Percentiles rank a stretch among this genome's conserved stretches.
Evolutionary conservation across 1,140 invertebrate species (phyloP).

Genomic region (Drosophila pseudoananassae): DNA sequence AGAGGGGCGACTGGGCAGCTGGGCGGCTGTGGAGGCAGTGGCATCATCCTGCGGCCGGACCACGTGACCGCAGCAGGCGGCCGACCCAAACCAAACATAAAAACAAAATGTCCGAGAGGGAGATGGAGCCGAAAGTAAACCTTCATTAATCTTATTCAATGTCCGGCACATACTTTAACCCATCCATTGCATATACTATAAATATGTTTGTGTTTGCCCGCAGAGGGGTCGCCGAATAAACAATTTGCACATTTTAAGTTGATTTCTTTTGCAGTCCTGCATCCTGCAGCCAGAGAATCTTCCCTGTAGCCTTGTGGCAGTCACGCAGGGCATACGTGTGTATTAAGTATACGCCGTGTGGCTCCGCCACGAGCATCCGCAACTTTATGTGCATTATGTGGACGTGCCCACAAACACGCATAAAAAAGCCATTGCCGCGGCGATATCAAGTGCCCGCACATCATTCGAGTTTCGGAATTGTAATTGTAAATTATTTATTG

Average conservation of each 20-base stretch:
- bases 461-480: constrained; percentile 38
- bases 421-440: constrained; percentile 32
- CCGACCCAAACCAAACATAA: constrained; percentile 55
- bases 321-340: constrained; percentile 72
- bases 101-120: constrained; percentile 24
- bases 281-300: constrained; percentile 7
- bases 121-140: constrained; percentile 59
- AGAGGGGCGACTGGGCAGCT: background rate
- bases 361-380: constrained; percentile 40
- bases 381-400: constrained; percentile 75
- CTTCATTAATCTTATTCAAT: constrained; percentile 82
- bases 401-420: constrained; percentile 69
- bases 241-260: constrained; percentile 82
- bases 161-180: constrained; percentile 76
- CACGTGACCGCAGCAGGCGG: constrained; percentile 66
- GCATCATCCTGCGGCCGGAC: constrained; percentile 43
- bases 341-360: constrained; percentile 75
- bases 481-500: constrained; percentile 41
- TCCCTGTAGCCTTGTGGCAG: constrained; percentile 47
- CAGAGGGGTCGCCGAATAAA: constrained; percentile 58
- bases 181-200: constrained; percentile 21
- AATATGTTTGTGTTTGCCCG: constrained; percentile 38
- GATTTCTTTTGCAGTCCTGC: constrained; percentile 46
- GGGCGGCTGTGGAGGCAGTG: background rate
- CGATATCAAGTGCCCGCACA: constrained; percentile 30